These are phyloP conservation scores for Lottia scabra DNA, from an alignment of 2,888 invertebrate genomes.

Conservation along the genomic window DNA sequence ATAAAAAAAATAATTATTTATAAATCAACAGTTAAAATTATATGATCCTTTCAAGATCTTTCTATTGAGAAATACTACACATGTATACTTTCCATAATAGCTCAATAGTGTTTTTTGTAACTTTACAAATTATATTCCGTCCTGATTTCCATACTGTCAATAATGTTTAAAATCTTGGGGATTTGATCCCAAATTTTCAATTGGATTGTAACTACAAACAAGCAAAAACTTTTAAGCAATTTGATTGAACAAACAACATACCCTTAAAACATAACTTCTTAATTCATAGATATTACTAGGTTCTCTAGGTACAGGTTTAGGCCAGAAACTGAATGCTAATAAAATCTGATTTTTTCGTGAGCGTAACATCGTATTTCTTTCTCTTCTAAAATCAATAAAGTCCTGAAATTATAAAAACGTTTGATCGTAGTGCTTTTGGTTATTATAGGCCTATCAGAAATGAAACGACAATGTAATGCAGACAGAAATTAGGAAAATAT, in stretches of 20 bases:
- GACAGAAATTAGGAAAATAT: too few species aligned
- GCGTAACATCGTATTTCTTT: constrained; percentile 73
- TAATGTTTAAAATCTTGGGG: too few species aligned
- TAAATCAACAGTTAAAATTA: too few species aligned
- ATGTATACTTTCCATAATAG: too few species aligned
- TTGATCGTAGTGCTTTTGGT: too few species aligned
- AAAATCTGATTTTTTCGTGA: constrained; percentile 93
- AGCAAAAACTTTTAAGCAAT: not conserved
- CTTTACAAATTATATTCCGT: not conserved
- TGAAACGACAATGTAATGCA: too few species aligned
- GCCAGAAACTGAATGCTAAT: constrained; percentile 97
- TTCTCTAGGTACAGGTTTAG: constrained; percentile 80
- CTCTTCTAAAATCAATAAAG: constrained; percentile 60
- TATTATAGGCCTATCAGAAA: too few species aligned
- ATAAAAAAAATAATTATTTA: constrained; percentile 4
- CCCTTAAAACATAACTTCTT: constrained; percentile 88
- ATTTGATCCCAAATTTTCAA: too few species aligned
- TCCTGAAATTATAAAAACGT: constrained; percentile 47
- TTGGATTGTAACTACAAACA: too few species aligned
- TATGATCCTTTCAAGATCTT: too few species aligned
- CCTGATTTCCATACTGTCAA: too few species aligned
- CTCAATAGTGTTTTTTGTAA: not conserved
- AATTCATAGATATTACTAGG: constrained; percentile 93
- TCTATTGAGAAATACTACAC: too few species aligned
- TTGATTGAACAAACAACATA: constrained; percentile 33